Conservation (phyloP, 2,888 invertebrate species). For the Mythimna pallens region DNA sequence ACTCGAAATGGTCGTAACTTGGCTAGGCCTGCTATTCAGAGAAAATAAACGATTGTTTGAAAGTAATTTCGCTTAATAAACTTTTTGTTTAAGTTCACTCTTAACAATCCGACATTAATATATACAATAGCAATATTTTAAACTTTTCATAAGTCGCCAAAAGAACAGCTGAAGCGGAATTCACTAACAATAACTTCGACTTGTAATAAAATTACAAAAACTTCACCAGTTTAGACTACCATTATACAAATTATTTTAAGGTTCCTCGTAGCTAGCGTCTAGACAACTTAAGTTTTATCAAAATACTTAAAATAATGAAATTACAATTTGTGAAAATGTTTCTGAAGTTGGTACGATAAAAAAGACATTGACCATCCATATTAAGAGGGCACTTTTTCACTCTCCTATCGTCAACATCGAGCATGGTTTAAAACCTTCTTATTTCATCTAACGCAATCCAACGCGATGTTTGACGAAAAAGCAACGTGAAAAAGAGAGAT, state of each 20-base stretch:
- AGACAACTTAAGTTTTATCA: neutral
- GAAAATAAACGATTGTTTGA: neutral
- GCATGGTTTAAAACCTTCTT: too few relatives aligned
- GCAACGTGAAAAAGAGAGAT: too few relatives aligned
- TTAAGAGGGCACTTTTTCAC: too few relatives aligned
- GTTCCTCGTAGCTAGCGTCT: neutral
- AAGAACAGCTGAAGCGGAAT: neutral
- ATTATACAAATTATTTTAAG: constrained; percentile 15
- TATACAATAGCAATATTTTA: neutral
- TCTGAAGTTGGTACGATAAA: neutral
- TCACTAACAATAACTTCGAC: neutral
- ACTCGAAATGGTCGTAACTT: too few relatives aligned
- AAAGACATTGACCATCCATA: too few relatives aligned
- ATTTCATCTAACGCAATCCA: too few relatives aligned
- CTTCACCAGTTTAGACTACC: neutral
- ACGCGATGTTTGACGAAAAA: too few relatives aligned
- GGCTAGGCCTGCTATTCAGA: too few relatives aligned
- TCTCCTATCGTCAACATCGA: too few relatives aligned
- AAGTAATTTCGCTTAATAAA: neutral
- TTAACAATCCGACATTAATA: neutral
- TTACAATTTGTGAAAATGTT: neutral
- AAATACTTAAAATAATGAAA: neutral
- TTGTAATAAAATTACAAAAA: constrained; percentile 4
- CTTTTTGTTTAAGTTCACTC: neutral
- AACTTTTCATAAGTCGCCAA: neutral